Evolutionary conservation across 2,888 invertebrate species (phyloP).

Genomic region (Troides helena): DNA sequence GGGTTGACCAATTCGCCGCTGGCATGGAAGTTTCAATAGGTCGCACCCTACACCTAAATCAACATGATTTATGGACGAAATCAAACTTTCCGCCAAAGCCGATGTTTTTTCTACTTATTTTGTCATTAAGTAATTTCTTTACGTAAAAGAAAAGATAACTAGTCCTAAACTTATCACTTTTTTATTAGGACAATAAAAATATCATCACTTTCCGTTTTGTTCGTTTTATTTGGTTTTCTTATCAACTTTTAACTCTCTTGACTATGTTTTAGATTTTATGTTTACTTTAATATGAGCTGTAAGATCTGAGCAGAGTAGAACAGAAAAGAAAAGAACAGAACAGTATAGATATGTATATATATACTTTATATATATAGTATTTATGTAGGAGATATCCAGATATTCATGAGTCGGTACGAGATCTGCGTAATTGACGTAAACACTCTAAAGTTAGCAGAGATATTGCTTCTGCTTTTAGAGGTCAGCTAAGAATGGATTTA

Average conservation of each 20-base stretch:
- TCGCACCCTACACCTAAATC: constrained; percentile 7
- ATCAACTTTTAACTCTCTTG: neutral
- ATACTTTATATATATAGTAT: too few relatives aligned
- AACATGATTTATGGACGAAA: constrained; percentile 14
- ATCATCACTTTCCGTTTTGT: neutral
- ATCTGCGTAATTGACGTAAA: too few relatives aligned
- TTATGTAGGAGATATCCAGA: too few relatives aligned
- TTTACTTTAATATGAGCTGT: too few relatives aligned
- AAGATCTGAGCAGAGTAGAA: too few relatives aligned
- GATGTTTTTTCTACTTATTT: neutral
- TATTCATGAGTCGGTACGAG: too few relatives aligned
- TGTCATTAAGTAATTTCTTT: neutral
- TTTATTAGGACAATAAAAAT: neutral
- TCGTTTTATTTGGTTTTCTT: neutral
- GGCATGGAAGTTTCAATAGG: constrained; percentile 12
- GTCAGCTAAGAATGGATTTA: too few relatives aligned
- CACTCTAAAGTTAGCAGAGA: too few relatives aligned
- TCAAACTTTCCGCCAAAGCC: neutral
- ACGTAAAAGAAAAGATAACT: too few relatives aligned
- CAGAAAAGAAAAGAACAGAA: too few relatives aligned
- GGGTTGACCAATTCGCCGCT: constrained; percentile 12
- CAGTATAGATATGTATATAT: too few relatives aligned
- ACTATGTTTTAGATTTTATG: neutral
- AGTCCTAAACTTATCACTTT: neutral
- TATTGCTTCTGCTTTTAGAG: too few relatives aligned